A percentile compares a stretch with the other conserved stretches of the same genome.
These are phyloP conservation scores for Dysidea cf. avara DNA, from an alignment of 37 sponge, comb jelly and placozoan genomes.

Conservation along the genomic window DNA sequence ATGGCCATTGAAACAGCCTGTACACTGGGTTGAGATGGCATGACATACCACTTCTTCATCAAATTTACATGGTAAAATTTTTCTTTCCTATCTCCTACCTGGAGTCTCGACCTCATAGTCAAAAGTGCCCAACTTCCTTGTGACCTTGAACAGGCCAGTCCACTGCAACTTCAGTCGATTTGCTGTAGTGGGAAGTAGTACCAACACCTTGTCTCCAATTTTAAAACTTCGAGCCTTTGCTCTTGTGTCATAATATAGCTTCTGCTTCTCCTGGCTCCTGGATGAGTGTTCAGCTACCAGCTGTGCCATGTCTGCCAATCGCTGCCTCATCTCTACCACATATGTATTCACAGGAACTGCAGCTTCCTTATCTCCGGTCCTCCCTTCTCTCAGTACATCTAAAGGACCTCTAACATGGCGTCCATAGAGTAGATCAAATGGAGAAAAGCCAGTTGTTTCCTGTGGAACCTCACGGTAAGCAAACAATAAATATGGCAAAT, in stretches of 20 bases:
- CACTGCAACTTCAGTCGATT: slow-evolving; percentile 11
- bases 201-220: slow-evolving; percentile 10
- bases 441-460: neutral
- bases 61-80: slow-evolving; percentile 20
- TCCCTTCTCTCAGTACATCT: slow-evolving; percentile 5
- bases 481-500: too few species aligned
- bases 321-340: neutral
- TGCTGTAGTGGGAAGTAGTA: neutral
- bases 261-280: neutral
- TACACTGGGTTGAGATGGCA: too few species aligned
- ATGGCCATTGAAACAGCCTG: too few species aligned
- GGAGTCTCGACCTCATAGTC: slow-evolving; percentile 33
- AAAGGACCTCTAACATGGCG: slow-evolving; percentile 7
- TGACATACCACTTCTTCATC: slow-evolving; percentile 24
- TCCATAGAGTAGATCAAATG: slow-evolving; percentile 8
- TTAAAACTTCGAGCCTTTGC: neutral
- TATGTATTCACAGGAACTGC: neutral
- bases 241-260: neutral
- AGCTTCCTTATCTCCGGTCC: slow-evolving; percentile 2
- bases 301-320: neutral
- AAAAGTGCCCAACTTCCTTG: slow-evolving; percentile 4
- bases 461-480: slow-evolving; percentile 16
- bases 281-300: neutral
- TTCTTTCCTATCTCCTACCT: neutral
- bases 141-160: slow-evolving; percentile 7